A percentile compares a stretch with the other conserved stretches of the same genome.
Evolutionary conservation across 2,888 invertebrate genomes (phyloP).

Genomic region (Xanthia togata): DNA sequence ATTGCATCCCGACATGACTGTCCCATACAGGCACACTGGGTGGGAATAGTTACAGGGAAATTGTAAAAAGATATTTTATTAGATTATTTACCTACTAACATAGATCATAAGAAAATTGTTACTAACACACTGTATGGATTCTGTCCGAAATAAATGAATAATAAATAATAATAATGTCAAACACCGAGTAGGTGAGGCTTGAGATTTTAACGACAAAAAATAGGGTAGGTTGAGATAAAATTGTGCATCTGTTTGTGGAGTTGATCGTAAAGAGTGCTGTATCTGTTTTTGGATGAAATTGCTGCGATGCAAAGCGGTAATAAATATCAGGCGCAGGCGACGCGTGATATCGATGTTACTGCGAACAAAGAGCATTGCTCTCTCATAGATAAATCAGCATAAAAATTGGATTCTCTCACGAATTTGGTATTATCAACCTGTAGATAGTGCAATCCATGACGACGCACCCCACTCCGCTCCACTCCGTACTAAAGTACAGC

Average conservation of each 20-base stretch:
- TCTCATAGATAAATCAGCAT: constrained; percentile 57
- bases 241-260: constrained; percentile 72
- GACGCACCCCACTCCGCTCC: too few relatives aligned
- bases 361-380: constrained; percentile 57
- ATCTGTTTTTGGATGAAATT: constrained; percentile 67
- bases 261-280: constrained; percentile 72
- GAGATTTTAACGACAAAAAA: constrained; percentile 72
- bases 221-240: constrained; percentile 69
- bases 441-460: too few relatives aligned
- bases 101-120: too few relatives aligned
- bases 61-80: too few relatives aligned
- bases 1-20: too few relatives aligned
- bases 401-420: constrained; percentile 38
- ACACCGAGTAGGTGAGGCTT: constrained; percentile 52
- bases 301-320: constrained; percentile 65
- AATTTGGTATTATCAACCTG: constrained; percentile 20
- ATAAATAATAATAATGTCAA: too few relatives aligned
- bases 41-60: too few relatives aligned
- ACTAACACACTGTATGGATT: too few relatives aligned
- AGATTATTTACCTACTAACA: too few relatives aligned
- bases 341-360: constrained; percentile 56
- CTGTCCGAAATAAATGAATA: too few relatives aligned
- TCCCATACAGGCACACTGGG: too few relatives aligned
- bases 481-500: too few relatives aligned
- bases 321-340: constrained; percentile 69